A percentile compares a stretch with the other conserved stretches of the same genome.
Evolutionary conservation across 2,113 vertebrate genomes (phyloP).

Genomic region (Gymnobelideus leadbeateri): DNA sequence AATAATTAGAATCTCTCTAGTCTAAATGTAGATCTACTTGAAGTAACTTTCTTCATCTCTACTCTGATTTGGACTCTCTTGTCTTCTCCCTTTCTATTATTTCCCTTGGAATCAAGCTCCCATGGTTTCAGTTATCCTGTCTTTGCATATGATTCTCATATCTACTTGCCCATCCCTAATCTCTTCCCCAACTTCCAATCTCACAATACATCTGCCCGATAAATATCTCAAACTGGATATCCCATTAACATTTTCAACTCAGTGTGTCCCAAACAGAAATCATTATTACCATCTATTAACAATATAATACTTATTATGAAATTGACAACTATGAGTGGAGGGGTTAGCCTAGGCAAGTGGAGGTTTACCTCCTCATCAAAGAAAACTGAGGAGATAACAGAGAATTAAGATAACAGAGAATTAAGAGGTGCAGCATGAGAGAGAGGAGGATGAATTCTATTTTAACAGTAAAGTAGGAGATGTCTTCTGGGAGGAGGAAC

Average conservation of each 20-base stretch:
- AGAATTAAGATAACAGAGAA: neutral
- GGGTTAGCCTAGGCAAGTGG: neutral
- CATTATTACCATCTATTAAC: neutral
- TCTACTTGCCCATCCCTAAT: neutral
- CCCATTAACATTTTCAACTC: neutral
- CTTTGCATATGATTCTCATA: neutral
- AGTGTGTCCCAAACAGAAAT: neutral
- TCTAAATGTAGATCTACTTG: neutral
- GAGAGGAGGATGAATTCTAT: neutral
- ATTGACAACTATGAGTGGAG: neutral
- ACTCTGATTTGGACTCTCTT: neutral
- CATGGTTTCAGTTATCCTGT: neutral
- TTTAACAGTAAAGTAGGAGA: neutral
- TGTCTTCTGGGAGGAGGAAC: neutral
- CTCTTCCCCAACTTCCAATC: neutral
- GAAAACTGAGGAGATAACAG: neutral
- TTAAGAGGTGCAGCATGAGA: neutral
- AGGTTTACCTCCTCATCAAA: neutral
- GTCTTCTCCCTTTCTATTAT: neutral
- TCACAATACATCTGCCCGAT: neutral
- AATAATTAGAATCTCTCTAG: neutral
- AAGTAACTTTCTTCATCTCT: neutral
- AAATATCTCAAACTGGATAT: neutral
- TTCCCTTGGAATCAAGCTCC: neutral
- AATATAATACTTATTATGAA: neutral